These are phyloP conservation scores for Cottoperca gobio DNA, from an alignment of 2,797 vertebrate species.

Conservation along the genomic window DNA sequence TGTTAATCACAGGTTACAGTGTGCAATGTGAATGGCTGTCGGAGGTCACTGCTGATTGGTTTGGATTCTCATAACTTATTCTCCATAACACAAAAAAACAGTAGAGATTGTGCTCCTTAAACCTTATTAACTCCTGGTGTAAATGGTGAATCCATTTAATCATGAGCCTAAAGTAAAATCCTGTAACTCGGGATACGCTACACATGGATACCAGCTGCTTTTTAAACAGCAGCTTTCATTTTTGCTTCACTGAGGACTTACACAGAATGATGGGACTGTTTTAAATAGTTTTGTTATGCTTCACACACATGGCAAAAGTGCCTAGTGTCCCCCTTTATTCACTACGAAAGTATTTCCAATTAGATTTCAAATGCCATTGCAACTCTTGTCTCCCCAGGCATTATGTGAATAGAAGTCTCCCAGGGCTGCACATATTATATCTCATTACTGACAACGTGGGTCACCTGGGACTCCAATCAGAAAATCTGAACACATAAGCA, in stretches of 20 bases:
- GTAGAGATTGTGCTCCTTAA: background rate
- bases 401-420: constrained; percentile 79
- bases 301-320: constrained; percentile 47
- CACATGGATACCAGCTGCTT: constrained; percentile 33
- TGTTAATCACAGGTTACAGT: constrained; percentile 1
- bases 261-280: constrained; percentile 32
- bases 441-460: constrained; percentile 80
- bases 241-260: constrained; percentile 62
- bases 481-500: constrained; percentile 80
- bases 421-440: constrained; percentile 79
- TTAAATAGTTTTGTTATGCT: constrained; percentile 67
- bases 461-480: constrained; percentile 82
- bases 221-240: constrained; percentile 65
- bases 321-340: constrained; percentile 65
- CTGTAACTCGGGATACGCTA: constrained; percentile 36
- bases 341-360: constrained; percentile 77
- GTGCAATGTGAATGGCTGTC: background rate
- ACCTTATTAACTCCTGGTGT: constrained; percentile 45
- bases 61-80: constrained; percentile 17
- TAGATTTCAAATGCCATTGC: constrained; percentile 79
- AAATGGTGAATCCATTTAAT: constrained; percentile 61
- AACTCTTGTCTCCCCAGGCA: constrained; percentile 73
- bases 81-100: background rate
- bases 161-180: constrained; percentile 36
- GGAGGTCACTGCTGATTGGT: constrained; percentile 19